A percentile compares a stretch with the other conserved stretches of the same genome.
phyloP scores from a whole-genome alignment of 2,888 invertebrate genomes.

The Cephus nigrinus region DNA sequence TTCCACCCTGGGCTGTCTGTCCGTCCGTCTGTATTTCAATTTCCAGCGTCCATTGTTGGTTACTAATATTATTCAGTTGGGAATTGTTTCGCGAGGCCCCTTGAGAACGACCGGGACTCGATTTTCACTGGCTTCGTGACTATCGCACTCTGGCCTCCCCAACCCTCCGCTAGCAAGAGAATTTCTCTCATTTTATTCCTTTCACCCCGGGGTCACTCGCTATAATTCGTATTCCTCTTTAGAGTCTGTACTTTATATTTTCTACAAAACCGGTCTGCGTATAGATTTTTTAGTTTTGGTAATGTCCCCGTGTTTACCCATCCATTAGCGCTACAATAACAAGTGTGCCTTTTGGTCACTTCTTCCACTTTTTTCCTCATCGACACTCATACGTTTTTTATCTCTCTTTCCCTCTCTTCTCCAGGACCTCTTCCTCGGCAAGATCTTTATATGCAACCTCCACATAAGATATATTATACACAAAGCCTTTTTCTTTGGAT shows the following conservation, averaged over 20 bases:
- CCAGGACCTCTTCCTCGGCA: not conserved
- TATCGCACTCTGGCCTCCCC: not conserved
- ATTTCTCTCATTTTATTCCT: not conserved
- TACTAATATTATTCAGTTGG: conserved; percentile 64
- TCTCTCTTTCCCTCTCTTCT: not conserved
- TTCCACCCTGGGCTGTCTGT: conserved; percentile 28
- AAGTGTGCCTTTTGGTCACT: conserved; percentile 28
- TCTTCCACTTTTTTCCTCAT: not conserved
- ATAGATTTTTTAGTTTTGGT: conserved; percentile 34
- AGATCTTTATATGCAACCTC: not conserved
- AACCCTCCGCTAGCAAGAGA: not conserved
- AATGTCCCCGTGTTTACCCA: conserved; percentile 53
- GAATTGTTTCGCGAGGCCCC: conserved; percentile 60
- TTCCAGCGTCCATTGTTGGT: conserved; percentile 62
- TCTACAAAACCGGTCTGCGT: not conserved
- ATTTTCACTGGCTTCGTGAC: not conserved
- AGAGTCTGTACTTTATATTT: not conserved
- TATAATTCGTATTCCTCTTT: not conserved
- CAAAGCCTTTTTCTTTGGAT: not conserved
- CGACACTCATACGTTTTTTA: not conserved
- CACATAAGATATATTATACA: not conserved
- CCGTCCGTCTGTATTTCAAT: conserved; percentile 59
- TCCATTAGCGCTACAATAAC: conserved; percentile 62
- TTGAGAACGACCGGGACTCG: not conserved
- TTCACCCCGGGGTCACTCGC: not conserved